Conservation (phyloP, 35 echinoderm and acorn worm genomes). For the Heliocidaris erythrogramma region DNA sequence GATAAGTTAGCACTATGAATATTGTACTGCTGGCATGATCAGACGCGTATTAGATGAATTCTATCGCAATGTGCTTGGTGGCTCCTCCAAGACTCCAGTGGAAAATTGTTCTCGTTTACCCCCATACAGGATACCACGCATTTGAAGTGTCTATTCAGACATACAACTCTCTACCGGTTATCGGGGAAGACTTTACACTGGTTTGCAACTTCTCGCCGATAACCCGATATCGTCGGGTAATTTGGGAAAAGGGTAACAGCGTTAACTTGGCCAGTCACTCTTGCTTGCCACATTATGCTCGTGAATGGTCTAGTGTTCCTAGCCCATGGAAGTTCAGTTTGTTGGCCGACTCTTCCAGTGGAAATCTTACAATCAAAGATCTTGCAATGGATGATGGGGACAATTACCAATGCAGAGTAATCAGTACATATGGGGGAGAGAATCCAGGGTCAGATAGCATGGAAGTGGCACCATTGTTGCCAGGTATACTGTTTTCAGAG, state of each 20-base stretch:
- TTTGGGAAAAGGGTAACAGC: not conserved
- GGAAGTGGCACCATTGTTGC: not conserved
- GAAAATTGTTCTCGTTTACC: not conserved
- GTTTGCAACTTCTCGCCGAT: not conserved
- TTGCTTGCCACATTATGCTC: not conserved
- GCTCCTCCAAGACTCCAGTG: too few species aligned
- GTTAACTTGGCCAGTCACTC: not conserved
- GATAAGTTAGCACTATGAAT: too few species aligned
- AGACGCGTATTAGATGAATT: too few species aligned
- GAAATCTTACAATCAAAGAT: not conserved
- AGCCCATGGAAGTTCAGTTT: not conserved
- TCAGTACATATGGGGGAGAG: not conserved
- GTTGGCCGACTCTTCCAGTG: not conserved
- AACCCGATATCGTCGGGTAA: not conserved
- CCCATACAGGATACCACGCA: not conserved
- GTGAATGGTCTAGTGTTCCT: not conserved
- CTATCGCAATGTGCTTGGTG: too few species aligned
- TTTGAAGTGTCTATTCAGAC: constrained; percentile 5
- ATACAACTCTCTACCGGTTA: not conserved
- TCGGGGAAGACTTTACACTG: not conserved
- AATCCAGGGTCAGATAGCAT: not conserved
- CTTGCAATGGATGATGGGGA: not conserved
- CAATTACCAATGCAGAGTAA: not conserved
- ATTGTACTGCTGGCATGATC: too few species aligned
- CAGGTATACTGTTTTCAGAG: not conserved